A percentile compares a stretch with the other conserved stretches of the same genome.
These are phyloP conservation scores for Druon quercuslanigerum DNA, from an alignment of 1,140 invertebrate species.

Conservation along the genomic window DNA sequence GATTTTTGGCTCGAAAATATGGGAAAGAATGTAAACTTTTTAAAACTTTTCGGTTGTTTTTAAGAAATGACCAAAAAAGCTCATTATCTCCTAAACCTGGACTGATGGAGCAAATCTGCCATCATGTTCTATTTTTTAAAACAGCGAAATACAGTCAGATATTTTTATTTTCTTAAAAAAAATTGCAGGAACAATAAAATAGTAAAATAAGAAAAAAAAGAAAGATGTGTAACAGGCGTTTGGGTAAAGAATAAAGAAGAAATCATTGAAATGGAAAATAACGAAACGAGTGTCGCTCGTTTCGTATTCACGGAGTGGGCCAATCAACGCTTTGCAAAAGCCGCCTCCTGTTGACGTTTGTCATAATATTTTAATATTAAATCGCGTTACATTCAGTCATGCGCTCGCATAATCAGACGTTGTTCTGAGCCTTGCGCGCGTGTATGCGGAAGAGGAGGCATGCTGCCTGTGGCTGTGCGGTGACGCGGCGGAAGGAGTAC, in stretches of 20 bases:
- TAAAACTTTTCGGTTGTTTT: too few relatives aligned
- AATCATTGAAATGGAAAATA: slow-evolving; percentile 27
- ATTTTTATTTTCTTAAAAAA: too few relatives aligned
- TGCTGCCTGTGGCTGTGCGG: slow-evolving; percentile 39
- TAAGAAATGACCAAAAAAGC: too few relatives aligned
- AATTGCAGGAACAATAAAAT: too few relatives aligned
- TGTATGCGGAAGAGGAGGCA: slow-evolving; percentile 43
- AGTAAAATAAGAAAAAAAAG: slow-evolving; percentile 28
- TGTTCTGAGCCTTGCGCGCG: slow-evolving; percentile 53
- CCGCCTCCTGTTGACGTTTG: slow-evolving; percentile 75
- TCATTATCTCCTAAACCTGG: too few relatives aligned
- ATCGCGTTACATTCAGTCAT: slow-evolving; percentile 75
- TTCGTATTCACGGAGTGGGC: slow-evolving; percentile 73
- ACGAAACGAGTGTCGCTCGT: slow-evolving; percentile 56
- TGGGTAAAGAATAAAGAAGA: background rate
- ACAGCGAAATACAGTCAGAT: too few relatives aligned
- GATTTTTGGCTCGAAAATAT: too few relatives aligned
- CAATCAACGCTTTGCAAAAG: slow-evolving; percentile 69
- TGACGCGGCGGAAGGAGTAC: slow-evolving; percentile 44
- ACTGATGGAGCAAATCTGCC: too few relatives aligned
- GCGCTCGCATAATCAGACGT: slow-evolving; percentile 75
- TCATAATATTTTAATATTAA: slow-evolving; percentile 78
- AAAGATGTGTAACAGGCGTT: background rate
- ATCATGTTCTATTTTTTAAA: too few relatives aligned
- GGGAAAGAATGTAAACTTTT: too few relatives aligned